A percentile compares a stretch with the other conserved stretches of the same genome.
Evolutionary conservation across 2,113 vertebrate genomes (phyloP).

Genomic region (Daphoenositta chrysoptera): DNA sequence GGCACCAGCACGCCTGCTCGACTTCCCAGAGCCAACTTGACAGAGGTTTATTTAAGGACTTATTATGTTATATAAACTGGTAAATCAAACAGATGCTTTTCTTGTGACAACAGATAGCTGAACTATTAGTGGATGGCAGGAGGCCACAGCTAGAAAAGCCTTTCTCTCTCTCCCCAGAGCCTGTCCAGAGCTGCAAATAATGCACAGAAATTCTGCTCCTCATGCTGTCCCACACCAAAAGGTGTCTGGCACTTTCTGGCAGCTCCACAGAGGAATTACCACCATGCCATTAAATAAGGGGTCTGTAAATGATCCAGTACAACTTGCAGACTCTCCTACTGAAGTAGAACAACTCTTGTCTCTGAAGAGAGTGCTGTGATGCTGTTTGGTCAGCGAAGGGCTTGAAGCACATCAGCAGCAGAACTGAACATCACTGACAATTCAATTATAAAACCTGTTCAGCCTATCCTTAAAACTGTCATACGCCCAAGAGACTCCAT

Average conservation of each 20-base stretch:
- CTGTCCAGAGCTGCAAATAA: background rate
- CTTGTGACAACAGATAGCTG: slow-evolving; percentile 46
- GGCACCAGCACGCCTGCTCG: background rate
- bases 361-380: background rate
- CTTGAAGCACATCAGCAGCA: background rate
- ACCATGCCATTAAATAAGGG: background rate
- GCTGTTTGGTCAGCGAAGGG: background rate
- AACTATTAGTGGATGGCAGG: slow-evolving; percentile 46
- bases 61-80: slow-evolving; percentile 46
- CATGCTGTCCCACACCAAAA: background rate
- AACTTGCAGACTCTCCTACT: background rate
- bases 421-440: background rate
- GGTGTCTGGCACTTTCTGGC: background rate
- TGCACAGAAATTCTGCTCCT: background rate
- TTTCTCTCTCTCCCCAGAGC: background rate
- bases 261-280: background rate
- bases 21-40: slow-evolving; percentile 34
- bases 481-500: background rate
- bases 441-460: background rate
- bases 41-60: slow-evolving; percentile 60
- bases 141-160: slow-evolving; percentile 2
- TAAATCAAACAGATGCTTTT: slow-evolving; percentile 63
- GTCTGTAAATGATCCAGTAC: background rate
- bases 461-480: background rate
- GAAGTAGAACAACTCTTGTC: background rate